These are phyloP conservation scores for Himalopsyche phryganea DNA, from an alignment of 1,140 invertebrate species.

Conservation along the genomic window DNA sequence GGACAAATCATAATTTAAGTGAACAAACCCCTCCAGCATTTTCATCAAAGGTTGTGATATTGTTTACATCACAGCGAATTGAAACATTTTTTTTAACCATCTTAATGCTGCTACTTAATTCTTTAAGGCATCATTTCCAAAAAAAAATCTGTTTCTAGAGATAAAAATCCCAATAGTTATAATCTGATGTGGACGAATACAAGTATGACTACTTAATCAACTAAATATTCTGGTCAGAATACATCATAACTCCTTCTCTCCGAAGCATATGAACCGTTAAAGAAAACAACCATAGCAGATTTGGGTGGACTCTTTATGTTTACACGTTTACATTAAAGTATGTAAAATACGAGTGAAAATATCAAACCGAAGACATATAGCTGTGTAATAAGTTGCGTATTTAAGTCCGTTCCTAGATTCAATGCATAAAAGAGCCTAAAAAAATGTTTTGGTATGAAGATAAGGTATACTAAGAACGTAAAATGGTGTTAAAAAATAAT, in stretches of 20 bases:
- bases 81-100: slow-evolving; percentile 44
- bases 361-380: slow-evolving; percentile 45
- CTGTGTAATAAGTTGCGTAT: slow-evolving; percentile 50
- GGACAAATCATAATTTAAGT: slow-evolving; percentile 68
- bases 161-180: slow-evolving; percentile 63
- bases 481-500: too few species aligned
- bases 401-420: slow-evolving; percentile 50
- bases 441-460: too few species aligned
- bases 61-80: slow-evolving; percentile 68
- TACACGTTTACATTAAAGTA: slow-evolving; percentile 65
- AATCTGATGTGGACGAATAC: slow-evolving; percentile 68
- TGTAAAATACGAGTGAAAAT: slow-evolving; percentile 32
- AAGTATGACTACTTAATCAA: slow-evolving; percentile 62
- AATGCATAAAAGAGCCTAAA: slow-evolving; percentile 46
- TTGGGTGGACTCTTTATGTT: slow-evolving; percentile 45
- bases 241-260: slow-evolving; percentile 53
- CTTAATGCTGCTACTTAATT: slow-evolving; percentile 57
- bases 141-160: slow-evolving; percentile 54
- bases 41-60: slow-evolving; percentile 72
- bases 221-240: slow-evolving; percentile 59
- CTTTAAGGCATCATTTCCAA: slow-evolving; percentile 65
- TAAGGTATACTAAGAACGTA: too few species aligned
- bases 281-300: slow-evolving; percentile 65
- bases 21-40: slow-evolving; percentile 65
- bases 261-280: slow-evolving; percentile 58